phyloP scores from a whole-genome alignment of 2,888 invertebrate species.

The Harpalus rubripes region DNA sequence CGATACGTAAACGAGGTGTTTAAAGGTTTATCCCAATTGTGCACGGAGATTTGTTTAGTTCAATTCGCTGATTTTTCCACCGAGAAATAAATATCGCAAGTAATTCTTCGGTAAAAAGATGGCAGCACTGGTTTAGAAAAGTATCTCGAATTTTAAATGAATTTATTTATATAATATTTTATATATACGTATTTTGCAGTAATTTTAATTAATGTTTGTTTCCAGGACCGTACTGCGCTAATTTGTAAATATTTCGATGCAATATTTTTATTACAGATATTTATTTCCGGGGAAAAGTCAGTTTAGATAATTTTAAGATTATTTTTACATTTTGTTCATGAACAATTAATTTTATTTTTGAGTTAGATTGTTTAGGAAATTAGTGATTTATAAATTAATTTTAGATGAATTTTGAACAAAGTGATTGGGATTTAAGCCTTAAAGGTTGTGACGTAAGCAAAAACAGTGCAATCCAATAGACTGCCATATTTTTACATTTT shows the following conservation, averaged over 20 bases:
- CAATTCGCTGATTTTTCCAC: background rate
- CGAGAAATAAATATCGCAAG: too few relatives aligned
- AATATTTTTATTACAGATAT: background rate
- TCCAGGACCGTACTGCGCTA: background rate
- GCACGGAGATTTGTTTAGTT: background rate
- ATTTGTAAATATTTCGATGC: background rate
- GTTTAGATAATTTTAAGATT: conserved; percentile 32
- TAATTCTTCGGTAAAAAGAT: background rate
- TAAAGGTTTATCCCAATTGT: conserved; percentile 18
- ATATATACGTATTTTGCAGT: background rate
- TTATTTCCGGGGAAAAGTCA: background rate
- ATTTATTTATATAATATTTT: background rate
- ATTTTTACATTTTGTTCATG: conserved; percentile 21
- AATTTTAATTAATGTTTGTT: background rate
- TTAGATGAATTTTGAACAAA: conserved; percentile 10
- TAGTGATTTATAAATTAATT: conserved; percentile 1
- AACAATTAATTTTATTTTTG: conserved; percentile 22
- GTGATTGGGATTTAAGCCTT: conserved; percentile 25
- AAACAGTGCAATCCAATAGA: conserved; percentile 54
- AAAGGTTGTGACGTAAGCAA: conserved; percentile 34
- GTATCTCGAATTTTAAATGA: too few relatives aligned
- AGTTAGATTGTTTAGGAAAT: conserved; percentile 10
- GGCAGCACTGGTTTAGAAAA: background rate
- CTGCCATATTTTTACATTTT: conserved; percentile 43
- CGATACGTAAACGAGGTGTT: conserved; percentile 19